phyloP scores from a whole-genome alignment of 2,888 invertebrate species.

The Cinara cedri region DNA sequence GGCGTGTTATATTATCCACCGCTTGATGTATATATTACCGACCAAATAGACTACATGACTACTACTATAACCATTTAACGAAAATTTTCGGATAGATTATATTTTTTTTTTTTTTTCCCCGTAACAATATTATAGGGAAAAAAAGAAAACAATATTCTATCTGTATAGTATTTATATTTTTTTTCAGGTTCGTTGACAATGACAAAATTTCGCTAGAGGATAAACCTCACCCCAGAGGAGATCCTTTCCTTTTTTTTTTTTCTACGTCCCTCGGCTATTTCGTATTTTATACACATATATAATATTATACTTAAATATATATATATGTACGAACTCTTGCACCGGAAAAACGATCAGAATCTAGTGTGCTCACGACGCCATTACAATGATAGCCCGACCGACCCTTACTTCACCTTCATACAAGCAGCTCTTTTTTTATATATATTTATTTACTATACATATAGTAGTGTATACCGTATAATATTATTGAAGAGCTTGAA shows the following conservation, averaged over 20 bases:
- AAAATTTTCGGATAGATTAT: background rate
- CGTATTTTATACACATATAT: conserved; percentile 19
- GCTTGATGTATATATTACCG: background rate
- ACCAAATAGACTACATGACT: background rate
- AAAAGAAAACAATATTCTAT: conserved; percentile 7
- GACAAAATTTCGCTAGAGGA: conserved; percentile 41
- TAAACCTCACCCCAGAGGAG: conserved; percentile 42
- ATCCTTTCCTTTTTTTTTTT: background rate
- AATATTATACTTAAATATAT: too few relatives aligned
- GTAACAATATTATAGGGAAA: background rate
- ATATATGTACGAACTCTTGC: conserved; percentile 37
- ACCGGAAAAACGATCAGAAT: conserved; percentile 55
- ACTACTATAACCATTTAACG: background rate
- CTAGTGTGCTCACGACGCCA: conserved; percentile 48
- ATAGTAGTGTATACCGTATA: conserved; percentile 19
- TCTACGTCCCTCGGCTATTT: conserved; percentile 7
- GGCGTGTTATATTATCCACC: conserved; percentile 11
- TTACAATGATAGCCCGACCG: conserved; percentile 40
- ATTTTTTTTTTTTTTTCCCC: too few relatives aligned
- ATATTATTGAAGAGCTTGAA: conserved; percentile 39
- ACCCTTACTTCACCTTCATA: background rate
- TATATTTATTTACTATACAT: background rate
- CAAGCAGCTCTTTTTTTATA: conserved; percentile 9
- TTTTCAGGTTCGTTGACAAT: conserved; percentile 51
- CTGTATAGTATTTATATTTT: background rate